Conservation (phyloP, 1,140 invertebrate genomes). For the Tenebrio molitor region DNA sequence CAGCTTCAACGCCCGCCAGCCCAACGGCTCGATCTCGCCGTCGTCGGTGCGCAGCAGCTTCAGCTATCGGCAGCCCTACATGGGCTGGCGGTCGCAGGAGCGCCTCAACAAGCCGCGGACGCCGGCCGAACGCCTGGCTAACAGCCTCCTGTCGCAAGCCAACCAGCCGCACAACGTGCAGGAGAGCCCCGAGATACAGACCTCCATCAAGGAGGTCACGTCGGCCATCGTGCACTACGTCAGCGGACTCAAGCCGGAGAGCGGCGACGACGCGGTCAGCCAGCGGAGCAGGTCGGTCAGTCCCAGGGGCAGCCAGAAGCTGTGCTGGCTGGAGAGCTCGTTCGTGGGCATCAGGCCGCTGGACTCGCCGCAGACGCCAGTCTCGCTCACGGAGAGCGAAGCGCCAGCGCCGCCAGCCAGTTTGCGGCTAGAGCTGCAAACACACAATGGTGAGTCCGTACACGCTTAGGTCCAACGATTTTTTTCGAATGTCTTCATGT, state of each 20-base stretch:
- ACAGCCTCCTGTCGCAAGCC: constrained; percentile 71
- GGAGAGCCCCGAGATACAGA: constrained; percentile 84
- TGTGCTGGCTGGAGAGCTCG: constrained; percentile 92
- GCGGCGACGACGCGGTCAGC: constrained; percentile 55
- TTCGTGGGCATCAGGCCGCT: constrained; percentile 88
- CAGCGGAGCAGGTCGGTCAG: constrained; percentile 61
- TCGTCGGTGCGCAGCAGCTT: constrained; percentile 72
- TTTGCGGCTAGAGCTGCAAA: constrained; percentile 70
- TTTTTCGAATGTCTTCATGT: too few relatives aligned
- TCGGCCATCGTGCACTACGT: constrained; percentile 95
- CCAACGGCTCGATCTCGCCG: constrained; percentile 64
- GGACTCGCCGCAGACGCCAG: constrained; percentile 86
- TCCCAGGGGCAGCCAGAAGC: constrained; percentile 70
- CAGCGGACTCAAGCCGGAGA: constrained; percentile 76
- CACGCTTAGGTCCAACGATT: constrained; percentile 66
- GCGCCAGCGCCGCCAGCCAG: constrained; percentile 65
- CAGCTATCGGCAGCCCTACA: constrained; percentile 82
- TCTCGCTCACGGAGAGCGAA: constrained; percentile 70
- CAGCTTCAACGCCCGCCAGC: constrained; percentile 71
- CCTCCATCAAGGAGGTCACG: constrained; percentile 92
- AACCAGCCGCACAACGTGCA: constrained; percentile 59
- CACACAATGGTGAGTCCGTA: constrained; percentile 76
- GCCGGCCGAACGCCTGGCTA: constrained; percentile 84
- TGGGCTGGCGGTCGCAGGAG: constrained; percentile 92
- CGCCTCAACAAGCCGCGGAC: constrained; percentile 82